These are phyloP conservation scores for Cynoglossus semilaevis DNA, from an alignment of 2,113 vertebrate species.

Conservation along the genomic window DNA sequence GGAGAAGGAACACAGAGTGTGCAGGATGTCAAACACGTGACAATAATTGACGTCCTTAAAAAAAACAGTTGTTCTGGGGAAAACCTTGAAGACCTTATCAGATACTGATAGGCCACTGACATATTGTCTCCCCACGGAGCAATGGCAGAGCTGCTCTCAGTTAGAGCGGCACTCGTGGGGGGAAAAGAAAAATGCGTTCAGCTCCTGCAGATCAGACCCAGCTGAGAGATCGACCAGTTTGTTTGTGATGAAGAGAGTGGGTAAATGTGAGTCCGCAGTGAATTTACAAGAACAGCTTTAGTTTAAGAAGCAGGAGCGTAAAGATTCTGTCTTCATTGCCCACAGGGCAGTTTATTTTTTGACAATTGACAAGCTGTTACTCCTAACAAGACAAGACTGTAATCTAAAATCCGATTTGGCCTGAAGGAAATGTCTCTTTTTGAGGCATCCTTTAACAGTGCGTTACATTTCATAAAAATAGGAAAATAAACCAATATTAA, in stretches of 20 bases:
- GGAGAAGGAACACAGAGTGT: too few relatives aligned
- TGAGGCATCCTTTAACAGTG: constrained; percentile 9
- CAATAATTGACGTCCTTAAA: constrained; percentile 6
- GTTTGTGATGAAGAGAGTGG: constrained; percentile 37
- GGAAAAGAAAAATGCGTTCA: constrained; percentile 57
- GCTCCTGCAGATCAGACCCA: constrained; percentile 41
- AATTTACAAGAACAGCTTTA: constrained; percentile 44
- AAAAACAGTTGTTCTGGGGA: constrained; percentile 12
- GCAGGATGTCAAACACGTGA: not conserved
- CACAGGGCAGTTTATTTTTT: constrained; percentile 26
- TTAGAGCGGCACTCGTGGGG: constrained; percentile 18
- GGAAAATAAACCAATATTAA: too few relatives aligned
- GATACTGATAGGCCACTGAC: constrained; percentile 10
- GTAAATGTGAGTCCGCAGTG: constrained; percentile 23
- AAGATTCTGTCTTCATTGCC: constrained; percentile 26
- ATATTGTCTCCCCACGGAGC: constrained; percentile 27
- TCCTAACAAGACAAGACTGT: not conserved
- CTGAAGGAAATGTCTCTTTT: not conserved
- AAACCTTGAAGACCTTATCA: constrained; percentile 4
- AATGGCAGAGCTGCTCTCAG: constrained; percentile 30
- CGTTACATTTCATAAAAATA: not conserved
- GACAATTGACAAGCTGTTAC: constrained; percentile 41
- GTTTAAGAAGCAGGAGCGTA: constrained; percentile 31
- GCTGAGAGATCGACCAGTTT: constrained; percentile 31
- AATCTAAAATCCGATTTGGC: constrained; percentile 15